Base-by-base conservation (phyloP, 2,113 vertebrate species). In the Sakesphorus luctuosus region DNA sequence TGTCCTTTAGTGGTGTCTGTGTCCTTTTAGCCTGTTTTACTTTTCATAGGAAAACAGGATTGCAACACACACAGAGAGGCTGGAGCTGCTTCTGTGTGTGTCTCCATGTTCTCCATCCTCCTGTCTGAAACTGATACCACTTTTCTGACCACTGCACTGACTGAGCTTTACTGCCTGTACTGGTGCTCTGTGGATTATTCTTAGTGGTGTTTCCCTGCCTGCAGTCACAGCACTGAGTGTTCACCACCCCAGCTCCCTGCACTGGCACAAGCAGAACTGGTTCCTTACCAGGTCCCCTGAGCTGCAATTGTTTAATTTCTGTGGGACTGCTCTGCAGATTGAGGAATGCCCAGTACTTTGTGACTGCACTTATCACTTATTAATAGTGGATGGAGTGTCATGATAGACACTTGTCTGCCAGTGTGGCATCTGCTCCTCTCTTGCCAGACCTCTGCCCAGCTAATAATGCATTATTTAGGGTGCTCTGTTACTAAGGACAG, bases 161-260 rank as follows among this genome's bases (percentile, higher is more conserved):
- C 23, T 76, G 47, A 56, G 62, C 40, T 90, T 69, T 85, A 13
- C 38, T 40, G 56, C 63, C 46, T 85, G 24, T 35, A 13, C 24
- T 86, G 90, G 86, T 94, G 94, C 79, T 92, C 80, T 90, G 28
- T 52, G 74, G 62, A 20, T 81, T 49, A 4, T 83, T 85, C 36
- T 38, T 8, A 26, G 69, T 26, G 67, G 50, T 83, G 78, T 80
- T 90, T 52, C 26, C 71, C n/a, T n/a, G n/a, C n/a, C n/a, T n/a
- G n/a, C 58, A 77, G 38, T 40, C 4, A 44, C 4, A 44, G 7
- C 43, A n/a, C 47, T 88, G 93, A 49, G 66, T 91, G 81, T 74
- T 89, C 63, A 89, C 28, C 74, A 74, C 72, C 72, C 62, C 14
- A 31, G 12, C 44, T 49, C 43, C 2, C 67, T 74, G 71, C 67